These are phyloP conservation scores for Diglossa cyanea DNA, from an alignment of 2,797 vertebrate species.

Conservation along the genomic window DNA sequence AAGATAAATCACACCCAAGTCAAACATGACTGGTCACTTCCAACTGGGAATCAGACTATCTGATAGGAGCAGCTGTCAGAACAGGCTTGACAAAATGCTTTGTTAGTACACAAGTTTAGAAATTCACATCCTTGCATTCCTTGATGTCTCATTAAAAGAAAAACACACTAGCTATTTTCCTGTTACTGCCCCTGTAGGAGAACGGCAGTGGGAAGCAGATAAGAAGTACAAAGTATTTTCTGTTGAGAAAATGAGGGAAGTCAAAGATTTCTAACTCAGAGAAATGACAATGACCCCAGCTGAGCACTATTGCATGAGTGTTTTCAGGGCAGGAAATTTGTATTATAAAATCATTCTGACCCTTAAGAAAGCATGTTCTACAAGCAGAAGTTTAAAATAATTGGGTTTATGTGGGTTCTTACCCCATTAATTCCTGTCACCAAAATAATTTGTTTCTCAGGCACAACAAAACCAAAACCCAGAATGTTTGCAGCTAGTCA, in stretches of 20 bases:
- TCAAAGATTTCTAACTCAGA: conserved; percentile 24
- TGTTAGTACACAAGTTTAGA: conserved; percentile 57
- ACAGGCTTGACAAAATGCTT: conserved; percentile 21
- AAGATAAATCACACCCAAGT: neutral
- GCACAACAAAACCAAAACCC: neutral
- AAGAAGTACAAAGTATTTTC: conserved; percentile 59
- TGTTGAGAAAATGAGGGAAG: neutral
- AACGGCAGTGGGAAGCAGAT: conserved; percentile 58
- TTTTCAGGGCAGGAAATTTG: conserved; percentile 4
- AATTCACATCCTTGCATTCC: conserved; percentile 62
- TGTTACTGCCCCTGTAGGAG: conserved; percentile 23
- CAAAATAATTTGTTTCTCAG: neutral
- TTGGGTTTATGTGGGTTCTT: neutral
- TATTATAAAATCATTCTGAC: neutral
- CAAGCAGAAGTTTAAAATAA: neutral
- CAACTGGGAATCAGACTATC: conserved; percentile 55
- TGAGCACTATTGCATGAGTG: neutral
- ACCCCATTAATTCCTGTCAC: neutral
- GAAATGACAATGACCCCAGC: neutral
- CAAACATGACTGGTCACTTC: conserved; percentile 31
- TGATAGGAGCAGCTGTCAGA: conserved; percentile 50
- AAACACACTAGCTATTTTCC: conserved; percentile 25
- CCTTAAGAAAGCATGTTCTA: neutral
- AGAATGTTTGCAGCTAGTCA: neutral
- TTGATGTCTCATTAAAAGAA: conserved; percentile 56